Evolutionary conservation across 1,140 invertebrate genomes (phyloP), one percentile per base, ranked within the genome.

Genomic region (Meloidogyne chitwoodi): DNA sequence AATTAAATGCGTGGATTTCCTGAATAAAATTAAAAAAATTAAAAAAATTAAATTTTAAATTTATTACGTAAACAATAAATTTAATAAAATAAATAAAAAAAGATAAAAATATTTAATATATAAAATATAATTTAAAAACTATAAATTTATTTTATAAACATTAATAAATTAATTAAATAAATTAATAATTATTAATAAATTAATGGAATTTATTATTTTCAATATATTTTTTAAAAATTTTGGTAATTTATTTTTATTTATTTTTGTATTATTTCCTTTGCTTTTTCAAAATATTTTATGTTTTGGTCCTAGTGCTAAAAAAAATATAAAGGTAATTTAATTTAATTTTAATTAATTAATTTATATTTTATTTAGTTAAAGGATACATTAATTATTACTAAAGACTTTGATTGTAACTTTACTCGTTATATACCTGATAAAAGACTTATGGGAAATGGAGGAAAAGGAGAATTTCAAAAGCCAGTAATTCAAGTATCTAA

Each of bases 391-490:
- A 0, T n/a, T 31, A 31, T 38, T 8, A 16, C 24, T 24, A 24
- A n/a, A 26, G 69, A n/a, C 10, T 71, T 63, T 38, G 41, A 71
- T 63, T 38, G 72, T 22, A 74, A 74, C 3, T 38, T 31, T 27
- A 41, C 26, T n/a, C 72, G 72, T 34, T 75, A 75, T 41, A 22
- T 70, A 27, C 31, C 72, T 26, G 19, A 71, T 41, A 27, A 4
- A 31, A 19, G n/a, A 1, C 24, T 1, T 22, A 31, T 77, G 11
- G 76, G 74, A 3, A 22, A 78, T 77, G 76, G 76, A 22, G 56
- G 76, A 22, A 22, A 64, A 29, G 41, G 27, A 16, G 76, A 77
- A 38, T 12, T 10, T n/a, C 76, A 77, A 77, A 63, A 76, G 19
- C 48, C 76, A 22, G 65, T 77, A n/a, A 70, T 77, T 44, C 10